phyloP scores from a whole-genome alignment of 2,113 vertebrate genomes.

The Trinectes maculatus region DNA sequence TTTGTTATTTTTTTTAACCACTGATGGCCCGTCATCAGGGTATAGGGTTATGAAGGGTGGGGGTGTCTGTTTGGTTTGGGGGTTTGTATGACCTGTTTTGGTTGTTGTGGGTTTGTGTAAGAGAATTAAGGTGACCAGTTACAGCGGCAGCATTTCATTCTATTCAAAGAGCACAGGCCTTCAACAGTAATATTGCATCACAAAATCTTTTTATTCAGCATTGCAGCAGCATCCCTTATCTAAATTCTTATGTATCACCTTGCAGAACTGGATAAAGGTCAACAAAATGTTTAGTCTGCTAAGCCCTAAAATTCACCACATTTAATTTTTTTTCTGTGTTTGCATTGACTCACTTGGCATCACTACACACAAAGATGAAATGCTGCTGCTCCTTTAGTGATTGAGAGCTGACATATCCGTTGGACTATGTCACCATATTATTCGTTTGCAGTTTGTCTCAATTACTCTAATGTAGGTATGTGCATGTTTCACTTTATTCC shows the following conservation, averaged over 20 bases:
- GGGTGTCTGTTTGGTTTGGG: slow-evolving; percentile 57
- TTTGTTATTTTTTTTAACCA: slow-evolving; percentile 62
- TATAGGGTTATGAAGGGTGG: slow-evolving; percentile 60
- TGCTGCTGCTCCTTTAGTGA: slow-evolving; percentile 68
- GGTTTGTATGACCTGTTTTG: slow-evolving; percentile 73
- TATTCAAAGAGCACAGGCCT: slow-evolving; percentile 39
- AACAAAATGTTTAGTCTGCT: slow-evolving; percentile 12
- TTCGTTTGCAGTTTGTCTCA: slow-evolving; percentile 40
- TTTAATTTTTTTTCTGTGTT: background rate
- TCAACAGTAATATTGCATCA: slow-evolving; percentile 22
- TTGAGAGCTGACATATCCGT: slow-evolving; percentile 49
- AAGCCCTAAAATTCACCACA: slow-evolving; percentile 24
- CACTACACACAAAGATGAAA: slow-evolving; percentile 45
- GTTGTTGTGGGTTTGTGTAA: slow-evolving; percentile 76
- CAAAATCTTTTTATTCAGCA: slow-evolving; percentile 41
- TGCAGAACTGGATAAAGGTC: slow-evolving; percentile 24
- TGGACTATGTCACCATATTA: slow-evolving; percentile 50
- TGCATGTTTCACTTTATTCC: slow-evolving; percentile 72
- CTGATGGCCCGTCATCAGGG: slow-evolving; percentile 73
- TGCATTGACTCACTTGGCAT: slow-evolving; percentile 21
- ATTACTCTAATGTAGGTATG: slow-evolving; percentile 54
- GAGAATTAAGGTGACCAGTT: slow-evolving; percentile 55
- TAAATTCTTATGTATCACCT: slow-evolving; percentile 35
- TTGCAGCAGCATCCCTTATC: slow-evolving; percentile 10
- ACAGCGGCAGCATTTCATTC: slow-evolving; percentile 77